Conservation (phyloP, 2,113 vertebrate species). For the Oxygymnocypris stewartii region DNA sequence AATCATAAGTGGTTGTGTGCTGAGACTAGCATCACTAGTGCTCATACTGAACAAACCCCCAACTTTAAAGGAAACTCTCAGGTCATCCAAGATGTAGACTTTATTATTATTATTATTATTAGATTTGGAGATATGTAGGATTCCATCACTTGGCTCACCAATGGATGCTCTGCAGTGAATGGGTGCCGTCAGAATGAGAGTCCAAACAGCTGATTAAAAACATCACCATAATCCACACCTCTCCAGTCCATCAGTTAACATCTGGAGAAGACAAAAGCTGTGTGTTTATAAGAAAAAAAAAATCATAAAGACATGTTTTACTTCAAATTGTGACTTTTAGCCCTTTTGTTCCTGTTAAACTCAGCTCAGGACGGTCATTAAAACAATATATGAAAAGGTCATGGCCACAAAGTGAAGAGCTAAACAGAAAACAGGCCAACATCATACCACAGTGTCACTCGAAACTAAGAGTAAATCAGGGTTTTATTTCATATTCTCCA, state of each 20-base stretch:
- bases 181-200: background rate
- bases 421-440: background rate
- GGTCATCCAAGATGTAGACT: background rate
- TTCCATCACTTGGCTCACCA: background rate
- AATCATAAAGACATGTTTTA: no score
- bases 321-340: no score
- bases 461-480: no score
- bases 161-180: background rate
- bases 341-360: no score
- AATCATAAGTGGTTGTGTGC: background rate
- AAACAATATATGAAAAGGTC: conserved; percentile 66
- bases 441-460: background rate
- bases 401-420: conserved; percentile 50
- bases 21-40: background rate
- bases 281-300: no score
- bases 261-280: no score
- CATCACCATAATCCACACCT: background rate
- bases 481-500: background rate
- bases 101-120: no score
- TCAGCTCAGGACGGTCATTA: no score
- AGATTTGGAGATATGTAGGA: background rate
- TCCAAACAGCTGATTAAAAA: background rate
- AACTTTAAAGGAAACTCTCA: background rate
- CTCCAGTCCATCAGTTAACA: background rate
- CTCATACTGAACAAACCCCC: background rate